Conservation (phyloP, 2,113 vertebrate genomes). For the Toxostoma redivivum region DNA sequence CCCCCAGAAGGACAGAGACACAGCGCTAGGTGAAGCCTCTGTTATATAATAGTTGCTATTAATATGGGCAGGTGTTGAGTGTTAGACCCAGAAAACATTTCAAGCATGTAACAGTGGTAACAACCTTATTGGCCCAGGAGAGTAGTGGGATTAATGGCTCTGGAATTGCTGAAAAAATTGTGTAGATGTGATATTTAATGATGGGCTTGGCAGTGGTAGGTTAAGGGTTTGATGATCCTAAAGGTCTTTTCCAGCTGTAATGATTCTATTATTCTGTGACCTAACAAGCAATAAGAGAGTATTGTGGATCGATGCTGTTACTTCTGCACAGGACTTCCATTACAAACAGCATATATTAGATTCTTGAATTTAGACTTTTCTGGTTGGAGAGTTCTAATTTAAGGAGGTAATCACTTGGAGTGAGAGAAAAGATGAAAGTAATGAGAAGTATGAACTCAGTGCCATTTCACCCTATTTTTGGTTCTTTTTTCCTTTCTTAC, state of each 20-base stretch:
- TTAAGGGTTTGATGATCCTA: neutral
- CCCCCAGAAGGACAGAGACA: neutral
- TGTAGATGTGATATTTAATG: neutral
- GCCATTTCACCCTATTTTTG: neutral
- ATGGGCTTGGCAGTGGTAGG: neutral
- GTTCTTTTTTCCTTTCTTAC: constrained; percentile 61
- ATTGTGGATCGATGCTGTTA: too few relatives aligned
- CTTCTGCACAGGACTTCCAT: neutral
- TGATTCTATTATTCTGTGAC: neutral
- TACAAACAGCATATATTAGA: neutral
- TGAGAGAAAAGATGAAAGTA: neutral
- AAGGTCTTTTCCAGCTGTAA: neutral
- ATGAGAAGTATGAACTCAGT: neutral
- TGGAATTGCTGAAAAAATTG: neutral
- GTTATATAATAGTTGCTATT: neutral
- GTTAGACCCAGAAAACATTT: neutral
- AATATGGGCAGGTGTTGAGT: neutral
- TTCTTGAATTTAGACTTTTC: neutral
- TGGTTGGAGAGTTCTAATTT: neutral
- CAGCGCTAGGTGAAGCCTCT: neutral
- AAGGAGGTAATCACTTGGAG: neutral
- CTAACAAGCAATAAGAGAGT: neutral
- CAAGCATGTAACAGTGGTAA: neutral
- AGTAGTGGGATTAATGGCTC: neutral
- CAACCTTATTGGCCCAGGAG: neutral